phyloP scores from a whole-genome alignment of 2,113 vertebrate genomes.

The Silurus asotus region DNA sequence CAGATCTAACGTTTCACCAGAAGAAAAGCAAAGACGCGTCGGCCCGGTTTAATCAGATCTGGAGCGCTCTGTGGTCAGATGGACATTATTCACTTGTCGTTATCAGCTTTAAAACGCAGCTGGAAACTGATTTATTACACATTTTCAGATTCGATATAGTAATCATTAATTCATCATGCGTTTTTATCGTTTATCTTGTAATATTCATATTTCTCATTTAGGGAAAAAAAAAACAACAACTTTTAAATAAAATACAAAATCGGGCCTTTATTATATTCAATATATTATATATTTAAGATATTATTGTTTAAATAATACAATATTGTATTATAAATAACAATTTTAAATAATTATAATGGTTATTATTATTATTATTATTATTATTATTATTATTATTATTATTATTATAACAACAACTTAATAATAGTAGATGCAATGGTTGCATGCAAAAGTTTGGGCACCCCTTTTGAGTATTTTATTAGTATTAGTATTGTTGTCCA shows the following conservation, averaged over 20 bases:
- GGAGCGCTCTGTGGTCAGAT: neutral
- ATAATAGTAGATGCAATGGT: neutral
- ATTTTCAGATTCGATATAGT: neutral
- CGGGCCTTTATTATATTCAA: neutral
- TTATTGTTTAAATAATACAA: too few relatives aligned
- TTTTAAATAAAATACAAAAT: neutral
- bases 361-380: too few relatives aligned
- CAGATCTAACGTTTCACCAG: neutral
- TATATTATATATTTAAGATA: too few relatives aligned
- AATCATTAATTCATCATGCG: neutral
- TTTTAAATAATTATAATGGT: too few relatives aligned
- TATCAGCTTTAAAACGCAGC: neutral
- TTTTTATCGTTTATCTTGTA: neutral
- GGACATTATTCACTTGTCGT: neutral
- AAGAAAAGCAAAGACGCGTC: neutral
- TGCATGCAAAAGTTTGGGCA: neutral
- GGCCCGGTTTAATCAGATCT: neutral
- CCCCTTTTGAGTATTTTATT: neutral
- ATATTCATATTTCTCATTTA: neutral
- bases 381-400: too few relatives aligned
- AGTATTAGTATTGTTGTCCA: too few relatives aligned
- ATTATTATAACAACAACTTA: neutral
- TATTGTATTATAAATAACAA: neutral
- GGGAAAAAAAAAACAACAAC: neutral
- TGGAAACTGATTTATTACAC: neutral